Conservation (phyloP, 2,888 invertebrate genomes). For the Lymantria dispar region DNA sequence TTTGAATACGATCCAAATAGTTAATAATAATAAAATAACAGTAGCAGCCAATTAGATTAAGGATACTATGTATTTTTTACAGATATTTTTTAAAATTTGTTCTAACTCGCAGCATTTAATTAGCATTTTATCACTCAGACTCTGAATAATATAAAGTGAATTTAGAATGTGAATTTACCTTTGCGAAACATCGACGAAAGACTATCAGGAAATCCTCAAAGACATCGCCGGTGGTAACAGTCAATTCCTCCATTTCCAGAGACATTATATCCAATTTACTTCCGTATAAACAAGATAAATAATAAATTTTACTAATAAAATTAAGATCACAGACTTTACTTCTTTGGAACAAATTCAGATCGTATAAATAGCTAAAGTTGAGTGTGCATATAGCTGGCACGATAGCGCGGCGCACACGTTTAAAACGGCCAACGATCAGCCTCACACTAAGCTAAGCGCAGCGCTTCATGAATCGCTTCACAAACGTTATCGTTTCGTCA, state of each 20-base stretch:
- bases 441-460: constrained; percentile 51
- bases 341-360: constrained; percentile 73
- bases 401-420: constrained; percentile 44
- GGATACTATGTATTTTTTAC: too few relatives aligned
- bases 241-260: constrained; percentile 84
- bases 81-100: too few relatives aligned
- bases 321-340: constrained; percentile 67
- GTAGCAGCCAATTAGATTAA: too few relatives aligned
- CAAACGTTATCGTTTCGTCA: constrained; percentile 45
- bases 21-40: constrained; percentile 10
- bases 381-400: constrained; percentile 47
- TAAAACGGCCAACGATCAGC: constrained; percentile 43
- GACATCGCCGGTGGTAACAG: constrained; percentile 85
- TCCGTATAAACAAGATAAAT: constrained; percentile 34
- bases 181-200: constrained; percentile 86
- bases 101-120: too few relatives aligned
- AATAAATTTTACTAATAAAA: constrained; percentile 41
- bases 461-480: constrained; percentile 3
- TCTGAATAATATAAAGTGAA: constrained; percentile 47
- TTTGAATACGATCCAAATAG: constrained; percentile 28
- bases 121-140: not conserved
- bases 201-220: constrained; percentile 88
- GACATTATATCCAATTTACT: constrained; percentile 79
- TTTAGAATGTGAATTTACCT: constrained; percentile 83
- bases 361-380: constrained; percentile 51